A percentile compares a stretch with the other conserved stretches of the same genome.
Conservation (phyloP, 1,140 invertebrate species). For the Nylanderia fulva region DNA sequence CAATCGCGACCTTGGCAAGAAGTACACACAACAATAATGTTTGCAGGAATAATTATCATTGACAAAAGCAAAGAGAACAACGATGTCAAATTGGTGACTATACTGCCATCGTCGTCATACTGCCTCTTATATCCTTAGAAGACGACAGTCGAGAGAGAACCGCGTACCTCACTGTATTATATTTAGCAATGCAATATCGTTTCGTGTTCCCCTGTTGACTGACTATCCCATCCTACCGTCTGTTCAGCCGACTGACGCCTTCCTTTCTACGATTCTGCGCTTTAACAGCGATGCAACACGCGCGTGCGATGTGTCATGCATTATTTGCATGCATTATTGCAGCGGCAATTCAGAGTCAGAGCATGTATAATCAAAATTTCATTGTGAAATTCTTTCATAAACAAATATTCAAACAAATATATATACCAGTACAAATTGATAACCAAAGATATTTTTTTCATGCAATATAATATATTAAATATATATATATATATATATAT, state of each 20-base stretch:
- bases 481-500: no score
- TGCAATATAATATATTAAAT: no score
- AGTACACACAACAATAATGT: not conserved
- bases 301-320: constrained; percentile 1
- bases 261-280: constrained; percentile 72
- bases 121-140: constrained; percentile 6
- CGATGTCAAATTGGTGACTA: constrained; percentile 48
- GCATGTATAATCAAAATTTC: no score
- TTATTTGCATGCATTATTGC: not conserved
- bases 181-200: constrained; percentile 75
- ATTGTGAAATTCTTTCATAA: no score
- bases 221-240: constrained; percentile 36
- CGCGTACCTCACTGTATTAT: constrained; percentile 77
- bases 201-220: constrained; percentile 60
- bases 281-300: constrained; percentile 1
- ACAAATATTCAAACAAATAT: no score
- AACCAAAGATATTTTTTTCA: no score
- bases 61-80: constrained; percentile 17
- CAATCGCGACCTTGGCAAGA: not conserved
- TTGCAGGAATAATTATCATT: not conserved
- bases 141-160: constrained; percentile 49
- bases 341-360: not conserved
- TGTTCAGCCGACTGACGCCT: constrained; percentile 33
- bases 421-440: no score
- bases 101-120: constrained; percentile 7